Conservation (phyloP, 2,113 vertebrate genomes). For the Accipiter cooperii region DNA sequence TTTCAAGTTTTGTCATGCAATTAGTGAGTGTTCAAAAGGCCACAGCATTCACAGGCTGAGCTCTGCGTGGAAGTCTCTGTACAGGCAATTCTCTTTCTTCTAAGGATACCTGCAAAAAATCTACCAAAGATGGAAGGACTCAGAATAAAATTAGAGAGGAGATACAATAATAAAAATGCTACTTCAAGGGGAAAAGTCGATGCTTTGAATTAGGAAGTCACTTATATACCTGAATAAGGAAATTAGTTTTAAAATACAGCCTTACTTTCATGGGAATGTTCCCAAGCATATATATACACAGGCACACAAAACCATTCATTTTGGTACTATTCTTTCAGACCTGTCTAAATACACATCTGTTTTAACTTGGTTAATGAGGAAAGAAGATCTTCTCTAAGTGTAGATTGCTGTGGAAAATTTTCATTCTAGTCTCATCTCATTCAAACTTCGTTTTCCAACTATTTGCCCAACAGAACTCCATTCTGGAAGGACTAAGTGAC, state of each 20-base stretch:
- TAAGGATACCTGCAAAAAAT: background rate
- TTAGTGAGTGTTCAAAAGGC: conserved; percentile 14
- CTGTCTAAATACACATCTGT: background rate
- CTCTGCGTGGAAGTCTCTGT: background rate
- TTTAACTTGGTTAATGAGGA: background rate
- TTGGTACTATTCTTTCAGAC: background rate
- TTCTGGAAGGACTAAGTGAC: background rate
- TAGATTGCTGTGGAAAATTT: background rate
- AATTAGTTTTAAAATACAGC: background rate
- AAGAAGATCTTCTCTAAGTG: background rate
- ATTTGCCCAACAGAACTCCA: background rate
- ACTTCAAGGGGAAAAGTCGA: background rate
- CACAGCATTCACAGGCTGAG: background rate
- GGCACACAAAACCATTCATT: background rate
- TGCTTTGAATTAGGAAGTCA: background rate
- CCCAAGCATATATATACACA: accelerated
- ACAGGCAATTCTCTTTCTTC: background rate
- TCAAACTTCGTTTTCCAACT: background rate
- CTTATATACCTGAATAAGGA: background rate
- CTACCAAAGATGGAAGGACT: background rate
- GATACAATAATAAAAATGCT: background rate
- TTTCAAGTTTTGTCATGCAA: background rate
- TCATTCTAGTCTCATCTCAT: background rate
- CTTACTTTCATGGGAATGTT: background rate
- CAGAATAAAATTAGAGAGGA: background rate